phyloP scores from a whole-genome alignment of 2,797 vertebrate genomes.

The Lepilemur septentrionalis region DNA sequence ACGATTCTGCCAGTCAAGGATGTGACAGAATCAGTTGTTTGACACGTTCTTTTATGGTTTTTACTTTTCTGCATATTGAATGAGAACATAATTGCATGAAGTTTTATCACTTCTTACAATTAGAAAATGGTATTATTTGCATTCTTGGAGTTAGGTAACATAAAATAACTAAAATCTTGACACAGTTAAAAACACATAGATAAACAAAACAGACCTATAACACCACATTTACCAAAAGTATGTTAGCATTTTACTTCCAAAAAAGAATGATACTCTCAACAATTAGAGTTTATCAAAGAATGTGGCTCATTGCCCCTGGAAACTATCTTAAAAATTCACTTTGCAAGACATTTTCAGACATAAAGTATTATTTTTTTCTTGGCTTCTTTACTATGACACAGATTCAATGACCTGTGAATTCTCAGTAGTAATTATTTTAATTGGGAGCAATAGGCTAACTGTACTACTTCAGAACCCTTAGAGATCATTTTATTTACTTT shows the following conservation, averaged over 20 bases:
- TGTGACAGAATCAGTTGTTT: conserved; percentile 14
- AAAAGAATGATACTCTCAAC: conserved; percentile 42
- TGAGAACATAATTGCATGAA: neutral
- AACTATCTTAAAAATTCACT: conserved; percentile 50
- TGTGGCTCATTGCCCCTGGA: neutral
- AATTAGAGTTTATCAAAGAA: conserved; percentile 40
- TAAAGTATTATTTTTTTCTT: conserved; percentile 4
- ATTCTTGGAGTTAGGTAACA: conserved; percentile 34
- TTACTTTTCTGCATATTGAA: conserved; percentile 11
- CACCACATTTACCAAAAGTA: conserved; percentile 41
- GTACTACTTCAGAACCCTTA: neutral
- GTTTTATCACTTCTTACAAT: neutral
- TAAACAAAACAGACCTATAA: conserved; percentile 14
- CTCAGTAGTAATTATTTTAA: conserved; percentile 41
- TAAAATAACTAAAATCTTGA: conserved; percentile 48
- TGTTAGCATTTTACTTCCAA: conserved; percentile 46
- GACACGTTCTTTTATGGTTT: neutral
- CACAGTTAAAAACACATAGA: conserved; percentile 36
- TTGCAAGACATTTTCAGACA: conserved; percentile 50
- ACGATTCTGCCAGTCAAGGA: neutral
- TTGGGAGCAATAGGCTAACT: conserved; percentile 5
- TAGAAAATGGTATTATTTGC: conserved; percentile 38
- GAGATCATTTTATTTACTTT: conserved; percentile 36
- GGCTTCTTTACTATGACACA: neutral
- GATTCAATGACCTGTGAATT: conserved; percentile 13